Evolutionary conservation across 1,140 invertebrate species (phyloP).

Genomic region (Eriocheir sinensis): DNA sequence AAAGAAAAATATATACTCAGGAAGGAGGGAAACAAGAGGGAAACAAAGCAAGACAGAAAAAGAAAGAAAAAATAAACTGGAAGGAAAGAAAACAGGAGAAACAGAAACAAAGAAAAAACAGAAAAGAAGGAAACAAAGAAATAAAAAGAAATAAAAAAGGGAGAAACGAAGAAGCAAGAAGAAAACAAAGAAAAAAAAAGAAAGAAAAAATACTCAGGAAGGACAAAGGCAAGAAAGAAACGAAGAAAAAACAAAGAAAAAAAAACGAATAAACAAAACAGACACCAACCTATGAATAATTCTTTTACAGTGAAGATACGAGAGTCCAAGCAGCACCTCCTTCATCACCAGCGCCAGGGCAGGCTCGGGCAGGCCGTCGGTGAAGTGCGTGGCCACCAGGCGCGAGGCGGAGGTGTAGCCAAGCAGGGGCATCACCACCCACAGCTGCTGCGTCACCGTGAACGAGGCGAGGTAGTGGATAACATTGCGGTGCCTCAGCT

Average conservation of each 20-base stretch:
- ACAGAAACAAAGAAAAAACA: conserved; percentile 80
- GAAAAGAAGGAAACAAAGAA: conserved; percentile 92
- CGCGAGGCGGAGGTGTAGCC: conserved; percentile 91
- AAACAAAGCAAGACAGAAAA: too few relatives aligned
- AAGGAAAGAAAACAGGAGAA: too few relatives aligned
- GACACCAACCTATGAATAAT: conserved; percentile 90
- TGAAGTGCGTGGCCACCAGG: conserved; percentile 90
- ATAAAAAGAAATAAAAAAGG: too few relatives aligned
- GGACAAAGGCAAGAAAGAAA: too few relatives aligned
- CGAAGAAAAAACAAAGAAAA: not conserved
- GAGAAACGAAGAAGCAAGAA: too few relatives aligned
- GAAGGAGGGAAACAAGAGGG: too few relatives aligned
- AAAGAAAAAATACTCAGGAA: too few relatives aligned
- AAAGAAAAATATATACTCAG: too few relatives aligned
- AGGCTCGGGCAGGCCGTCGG: conserved; percentile 90
- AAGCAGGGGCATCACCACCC: conserved; percentile 90
- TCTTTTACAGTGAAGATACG: conserved; percentile 92
- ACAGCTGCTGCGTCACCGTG: conserved; percentile 88
- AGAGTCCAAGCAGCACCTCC: conserved; percentile 89
- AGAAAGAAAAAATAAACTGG: too few relatives aligned
- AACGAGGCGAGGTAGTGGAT: conserved; percentile 89
- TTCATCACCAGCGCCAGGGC: conserved; percentile 90
- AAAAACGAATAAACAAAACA: not conserved
- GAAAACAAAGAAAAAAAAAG: too few relatives aligned
- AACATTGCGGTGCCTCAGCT: conserved; percentile 91